phyloP scores from a whole-genome alignment of 2,797 vertebrate species.

The Coracias cyanogaster region DNA sequence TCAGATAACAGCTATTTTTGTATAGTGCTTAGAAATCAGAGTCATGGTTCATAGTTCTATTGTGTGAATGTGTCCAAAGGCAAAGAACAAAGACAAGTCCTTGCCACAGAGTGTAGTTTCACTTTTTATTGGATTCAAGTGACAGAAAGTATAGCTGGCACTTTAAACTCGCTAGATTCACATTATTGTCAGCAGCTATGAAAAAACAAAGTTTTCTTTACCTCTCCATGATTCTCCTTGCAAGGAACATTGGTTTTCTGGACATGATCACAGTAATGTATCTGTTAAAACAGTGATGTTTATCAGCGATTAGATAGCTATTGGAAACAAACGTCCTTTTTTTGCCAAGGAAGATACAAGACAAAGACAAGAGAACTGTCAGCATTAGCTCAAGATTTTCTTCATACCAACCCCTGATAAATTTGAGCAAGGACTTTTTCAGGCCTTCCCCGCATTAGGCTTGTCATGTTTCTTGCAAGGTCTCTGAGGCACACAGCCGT shows the following conservation, averaged over 20 bases:
- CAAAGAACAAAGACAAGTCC: slow-evolving; percentile 16
- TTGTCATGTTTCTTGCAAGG: background rate
- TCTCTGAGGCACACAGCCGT: background rate
- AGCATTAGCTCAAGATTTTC: background rate
- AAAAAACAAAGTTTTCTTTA: background rate
- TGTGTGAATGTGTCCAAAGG: background rate
- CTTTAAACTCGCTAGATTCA: background rate
- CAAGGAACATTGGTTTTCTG: background rate
- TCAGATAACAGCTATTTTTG: slow-evolving; percentile 24
- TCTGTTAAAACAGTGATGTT: background rate
- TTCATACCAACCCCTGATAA: background rate
- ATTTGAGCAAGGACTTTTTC: background rate
- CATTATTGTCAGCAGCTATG: background rate
- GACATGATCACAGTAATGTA: background rate
- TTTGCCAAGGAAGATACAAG: rapidly evolving
- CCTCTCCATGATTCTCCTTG: background rate
- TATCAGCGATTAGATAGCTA: background rate
- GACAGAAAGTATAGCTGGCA: background rate
- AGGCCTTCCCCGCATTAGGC: background rate
- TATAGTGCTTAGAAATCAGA: background rate
- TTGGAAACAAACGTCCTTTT: background rate
- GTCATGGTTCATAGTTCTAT: background rate
- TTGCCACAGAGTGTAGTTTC: background rate
- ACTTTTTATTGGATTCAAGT: slow-evolving; percentile 11
- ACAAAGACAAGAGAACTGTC: background rate